Conservation (phyloP, 2,888 invertebrate species). For the Sceliomorpha sp. region DNA sequence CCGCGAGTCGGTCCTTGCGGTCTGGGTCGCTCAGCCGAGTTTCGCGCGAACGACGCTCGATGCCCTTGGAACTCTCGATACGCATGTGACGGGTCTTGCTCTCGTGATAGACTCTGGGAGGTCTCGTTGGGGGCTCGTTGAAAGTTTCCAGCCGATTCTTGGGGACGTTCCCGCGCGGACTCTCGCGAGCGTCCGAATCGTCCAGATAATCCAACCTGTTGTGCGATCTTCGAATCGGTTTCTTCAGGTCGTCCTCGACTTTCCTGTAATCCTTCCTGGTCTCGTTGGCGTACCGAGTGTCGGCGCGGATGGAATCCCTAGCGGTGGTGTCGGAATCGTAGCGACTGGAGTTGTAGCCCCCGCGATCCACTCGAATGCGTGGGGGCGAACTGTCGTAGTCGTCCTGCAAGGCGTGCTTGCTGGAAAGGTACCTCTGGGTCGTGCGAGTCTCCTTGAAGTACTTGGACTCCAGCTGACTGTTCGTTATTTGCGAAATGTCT, state of each 20-base stretch:
- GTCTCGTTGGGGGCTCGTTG: conserved; percentile 69
- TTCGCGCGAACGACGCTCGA: conserved; percentile 69
- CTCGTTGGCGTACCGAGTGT: conserved; percentile 65
- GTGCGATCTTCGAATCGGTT: conserved; percentile 69
- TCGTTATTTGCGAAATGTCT: conserved; percentile 76
- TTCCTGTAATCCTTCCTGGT: conserved; percentile 67
- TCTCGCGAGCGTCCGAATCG: conserved; percentile 72
- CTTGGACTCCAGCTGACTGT: conserved; percentile 73
- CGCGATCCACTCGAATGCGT: conserved; percentile 64
- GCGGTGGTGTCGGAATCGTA: conserved; percentile 77
- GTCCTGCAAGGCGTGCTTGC: conserved; percentile 68
- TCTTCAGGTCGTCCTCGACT: conserved; percentile 69
- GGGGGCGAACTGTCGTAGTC: conserved; percentile 77
- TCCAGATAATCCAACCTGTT: conserved; percentile 73
- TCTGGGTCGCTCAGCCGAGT: conserved; percentile 80
- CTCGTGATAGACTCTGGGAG: conserved; percentile 69
- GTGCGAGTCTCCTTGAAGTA: conserved; percentile 72
- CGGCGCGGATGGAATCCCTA: conserved; percentile 69
- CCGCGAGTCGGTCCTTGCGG: conserved; percentile 85
- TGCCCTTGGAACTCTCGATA: conserved; percentile 80
- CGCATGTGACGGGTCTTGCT: conserved; percentile 77
- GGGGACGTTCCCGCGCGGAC: conserved; percentile 61
- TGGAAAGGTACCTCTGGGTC: conserved; percentile 68
- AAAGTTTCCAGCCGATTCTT: conserved; percentile 66
- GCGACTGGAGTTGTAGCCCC: conserved; percentile 72